phyloP scores from a whole-genome alignment of 2,888 invertebrate species.

The Tribolium freemani region DNA sequence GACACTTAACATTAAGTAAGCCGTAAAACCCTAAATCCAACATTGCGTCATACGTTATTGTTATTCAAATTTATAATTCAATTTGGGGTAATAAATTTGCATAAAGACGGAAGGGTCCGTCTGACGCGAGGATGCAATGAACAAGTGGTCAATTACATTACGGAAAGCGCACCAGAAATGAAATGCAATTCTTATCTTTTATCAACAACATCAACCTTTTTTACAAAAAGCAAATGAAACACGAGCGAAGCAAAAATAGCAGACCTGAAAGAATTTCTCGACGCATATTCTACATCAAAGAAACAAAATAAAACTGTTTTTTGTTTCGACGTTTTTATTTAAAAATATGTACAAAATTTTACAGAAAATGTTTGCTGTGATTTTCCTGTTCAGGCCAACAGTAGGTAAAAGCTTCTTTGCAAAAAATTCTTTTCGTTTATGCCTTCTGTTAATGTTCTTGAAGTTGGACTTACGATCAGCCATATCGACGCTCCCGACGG shows the following conservation, averaged over 20 bases:
- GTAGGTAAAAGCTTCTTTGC: neutral
- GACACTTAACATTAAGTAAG: conserved; percentile 61
- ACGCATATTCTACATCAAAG: neutral
- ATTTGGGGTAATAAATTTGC: conserved; percentile 69
- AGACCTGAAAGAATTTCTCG: too few species aligned
- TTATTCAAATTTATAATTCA: conserved; percentile 70
- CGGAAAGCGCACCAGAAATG: conserved; percentile 21
- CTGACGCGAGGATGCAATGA: conserved; percentile 53
- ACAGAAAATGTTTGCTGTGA: too few species aligned
- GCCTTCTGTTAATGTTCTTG: conserved; percentile 13
- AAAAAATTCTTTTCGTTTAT: neutral
- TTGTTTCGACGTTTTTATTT: neutral
- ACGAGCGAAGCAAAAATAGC: too few species aligned
- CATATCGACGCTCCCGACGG: conserved; percentile 67
- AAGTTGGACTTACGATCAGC: conserved; percentile 51
- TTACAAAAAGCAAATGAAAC: too few species aligned
- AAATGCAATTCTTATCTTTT: neutral
- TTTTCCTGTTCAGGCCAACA: neutral
- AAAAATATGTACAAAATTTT: neutral
- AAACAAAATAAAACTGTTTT: neutral
- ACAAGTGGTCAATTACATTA: conserved; percentile 63
- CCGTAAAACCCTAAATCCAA: conserved; percentile 66
- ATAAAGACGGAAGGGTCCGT: conserved; percentile 66
- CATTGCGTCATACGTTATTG: conserved; percentile 67
- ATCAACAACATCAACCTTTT: neutral